Percentiles rank a stretch among this genome's conserved stretches.
These are phyloP conservation scores for Phrynosoma blainvillii DNA, from an alignment of 2,113 vertebrate genomes.

Conservation along the genomic window DNA sequence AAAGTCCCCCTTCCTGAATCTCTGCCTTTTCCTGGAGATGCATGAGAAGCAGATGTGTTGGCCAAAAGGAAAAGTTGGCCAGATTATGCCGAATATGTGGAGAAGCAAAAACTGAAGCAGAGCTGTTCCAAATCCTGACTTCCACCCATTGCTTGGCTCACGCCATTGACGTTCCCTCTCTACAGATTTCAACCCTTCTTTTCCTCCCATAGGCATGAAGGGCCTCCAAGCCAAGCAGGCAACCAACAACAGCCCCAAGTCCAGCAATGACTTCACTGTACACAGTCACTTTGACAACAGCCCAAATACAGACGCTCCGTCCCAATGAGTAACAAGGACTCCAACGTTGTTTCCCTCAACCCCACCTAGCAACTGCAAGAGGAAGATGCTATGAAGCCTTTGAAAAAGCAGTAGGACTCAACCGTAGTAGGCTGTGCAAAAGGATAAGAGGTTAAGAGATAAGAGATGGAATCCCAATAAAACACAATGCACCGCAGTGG, in stretches of 20 bases:
- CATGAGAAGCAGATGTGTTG: not conserved
- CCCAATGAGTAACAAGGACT: not conserved
- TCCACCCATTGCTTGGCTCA: constrained; percentile 47
- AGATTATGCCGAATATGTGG: constrained; percentile 7
- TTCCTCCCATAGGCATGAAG: not conserved
- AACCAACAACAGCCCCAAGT: constrained; percentile 35
- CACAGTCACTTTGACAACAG: constrained; percentile 55
- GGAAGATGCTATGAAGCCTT: not conserved
- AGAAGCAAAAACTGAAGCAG: constrained; percentile 29
- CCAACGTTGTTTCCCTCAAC: not conserved
- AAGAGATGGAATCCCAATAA: not conserved
- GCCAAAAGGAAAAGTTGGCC: not conserved
- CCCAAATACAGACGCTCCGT: constrained; percentile 60
- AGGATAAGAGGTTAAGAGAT: not conserved
- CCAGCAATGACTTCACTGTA: constrained; percentile 50
- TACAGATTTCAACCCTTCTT: too few species aligned
- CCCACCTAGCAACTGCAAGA: not conserved
- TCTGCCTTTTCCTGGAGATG: not conserved
- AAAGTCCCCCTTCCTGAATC: not conserved
- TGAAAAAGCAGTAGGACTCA: not conserved
- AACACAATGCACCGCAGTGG: not conserved
- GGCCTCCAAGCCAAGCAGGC: constrained; percentile 40
- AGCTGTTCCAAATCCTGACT: constrained; percentile 1
- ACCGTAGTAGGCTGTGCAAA: not conserved
- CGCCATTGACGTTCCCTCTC: constrained; percentile 26